These are phyloP conservation scores for Epinotia demarniana DNA, from an alignment of 2,888 invertebrate genomes.

Conservation along the genomic window DNA sequence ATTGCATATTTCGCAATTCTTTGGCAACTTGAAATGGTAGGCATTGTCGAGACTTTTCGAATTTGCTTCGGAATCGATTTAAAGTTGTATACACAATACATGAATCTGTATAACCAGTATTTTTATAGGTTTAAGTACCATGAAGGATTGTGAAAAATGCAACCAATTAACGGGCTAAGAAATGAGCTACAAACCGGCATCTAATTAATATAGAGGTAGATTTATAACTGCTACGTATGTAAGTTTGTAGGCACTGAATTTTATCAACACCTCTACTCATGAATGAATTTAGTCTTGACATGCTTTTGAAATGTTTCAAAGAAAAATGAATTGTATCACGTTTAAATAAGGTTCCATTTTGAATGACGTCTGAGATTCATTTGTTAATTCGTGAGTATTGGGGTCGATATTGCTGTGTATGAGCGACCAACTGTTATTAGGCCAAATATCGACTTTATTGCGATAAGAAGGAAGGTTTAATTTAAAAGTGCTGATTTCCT, in stretches of 20 bases:
- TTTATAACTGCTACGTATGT: constrained; percentile 24
- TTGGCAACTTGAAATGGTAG: neutral
- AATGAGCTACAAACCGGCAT: constrained; percentile 24
- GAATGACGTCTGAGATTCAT: neutral
- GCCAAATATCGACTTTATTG: constrained; percentile 25
- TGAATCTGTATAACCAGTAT: neutral
- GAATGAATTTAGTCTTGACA: constrained; percentile 2
- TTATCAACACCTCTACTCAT: constrained; percentile 1
- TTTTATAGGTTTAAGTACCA: neutral
- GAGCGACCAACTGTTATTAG: constrained; percentile 32
- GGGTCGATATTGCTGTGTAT: constrained; percentile 16
- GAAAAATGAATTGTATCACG: neutral
- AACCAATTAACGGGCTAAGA: constrained; percentile 22
- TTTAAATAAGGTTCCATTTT: constrained; percentile 1
- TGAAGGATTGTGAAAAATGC: constrained; percentile 3
- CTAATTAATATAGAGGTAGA: constrained; percentile 35
- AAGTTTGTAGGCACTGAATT: constrained; percentile 15
- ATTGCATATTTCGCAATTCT: constrained; percentile 50
- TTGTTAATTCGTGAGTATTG: constrained; percentile 1
- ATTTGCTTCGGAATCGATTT: neutral
- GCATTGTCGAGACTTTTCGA: neutral
- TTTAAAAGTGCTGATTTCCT: neutral
- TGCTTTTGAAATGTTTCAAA: neutral
- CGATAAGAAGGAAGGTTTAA: constrained; percentile 5
- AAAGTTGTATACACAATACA: neutral